Percentiles rank a stretch among this genome's conserved stretches.
Conservation (phyloP, 2,888 invertebrate genomes). For the Aethes cnicana region DNA sequence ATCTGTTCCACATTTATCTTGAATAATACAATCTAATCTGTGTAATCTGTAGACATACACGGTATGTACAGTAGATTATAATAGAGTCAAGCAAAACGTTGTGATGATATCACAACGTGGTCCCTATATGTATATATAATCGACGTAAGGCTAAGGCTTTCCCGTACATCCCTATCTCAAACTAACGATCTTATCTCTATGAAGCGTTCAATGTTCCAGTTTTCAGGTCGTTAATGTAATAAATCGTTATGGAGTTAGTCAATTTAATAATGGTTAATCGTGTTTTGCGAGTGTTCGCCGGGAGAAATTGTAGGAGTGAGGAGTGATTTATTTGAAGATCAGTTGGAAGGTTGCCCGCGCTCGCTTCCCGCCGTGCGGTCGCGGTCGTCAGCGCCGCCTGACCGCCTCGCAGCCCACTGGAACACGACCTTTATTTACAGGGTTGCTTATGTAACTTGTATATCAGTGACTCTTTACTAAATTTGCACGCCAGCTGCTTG, state of each 20-base stretch:
- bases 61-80: too few relatives aligned
- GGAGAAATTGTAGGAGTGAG: constrained; percentile 59
- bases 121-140: too few relatives aligned
- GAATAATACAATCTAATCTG: too few relatives aligned
- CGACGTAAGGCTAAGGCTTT: too few relatives aligned
- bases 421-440: constrained; percentile 5
- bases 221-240: constrained; percentile 39
- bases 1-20: too few relatives aligned
- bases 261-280: constrained; percentile 67
- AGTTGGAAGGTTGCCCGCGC: constrained; percentile 67
- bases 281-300: constrained; percentile 57
- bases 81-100: too few relatives aligned
- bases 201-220: constrained; percentile 28
- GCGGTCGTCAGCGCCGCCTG: constrained; percentile 6
- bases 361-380: constrained; percentile 23
- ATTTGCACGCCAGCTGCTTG: neutral
- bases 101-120: too few relatives aligned
- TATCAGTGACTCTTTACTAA: neutral
- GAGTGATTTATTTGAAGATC: constrained; percentile 64
- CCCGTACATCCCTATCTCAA: constrained; percentile 5
- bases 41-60: too few relatives aligned
- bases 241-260: constrained; percentile 51
- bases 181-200: constrained; percentile 3
- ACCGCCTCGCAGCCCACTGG: constrained; percentile 1
- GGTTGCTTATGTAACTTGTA: constrained; percentile 5